Base-by-base conservation (phyloP, 1,140 invertebrate genomes). In the Zaprionus capensis region DNA sequence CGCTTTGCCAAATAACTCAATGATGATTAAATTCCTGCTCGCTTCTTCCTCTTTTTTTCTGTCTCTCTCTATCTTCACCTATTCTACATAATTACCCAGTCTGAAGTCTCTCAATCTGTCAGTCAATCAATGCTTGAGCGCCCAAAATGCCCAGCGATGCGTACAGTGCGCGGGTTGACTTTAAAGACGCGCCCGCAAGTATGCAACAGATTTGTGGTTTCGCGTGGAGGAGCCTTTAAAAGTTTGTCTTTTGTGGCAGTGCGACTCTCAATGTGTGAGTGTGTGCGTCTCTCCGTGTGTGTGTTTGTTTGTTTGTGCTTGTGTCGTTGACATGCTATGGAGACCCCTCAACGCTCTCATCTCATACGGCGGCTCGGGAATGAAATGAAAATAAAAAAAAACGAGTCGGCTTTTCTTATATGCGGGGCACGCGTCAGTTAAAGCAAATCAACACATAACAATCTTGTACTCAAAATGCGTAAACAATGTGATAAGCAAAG, bases 401-500 rank as follows among this genome's bases (percentile, higher is more conserved):
- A 34, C 24, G 34, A 56, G 74, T 55, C 62, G 67, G 66, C 77
- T 78, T 80, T 88, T 87, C 84, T 84, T 82, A 86, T 77, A 87
- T 87, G 84, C 84, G 84, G 84, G 84, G 84, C 84, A 87, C 84
- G 84, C 84, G 87, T 90, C 84, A 87, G 84, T 87, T 87, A 71
- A 84, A 80, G 79, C 78, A 90, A 90, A 90, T 90, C 85, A 90
- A 90, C 85, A 90, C 85, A 90, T 90, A 90, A 90, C 85, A 90
- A 90, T 90, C 85, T 90, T 90, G 85, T 90, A 90, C 85, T 90
- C 88, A 90, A 90, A 90, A 90, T 90, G 86, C 85, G 85, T 90
- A 90, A 90, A 90, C 86, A 90, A 85, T 83, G 76, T 82, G 85
- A 90, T 90, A 90, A 90, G 84, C 84, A 87, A 77, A 72, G 63